phyloP scores from a whole-genome alignment of 2,113 vertebrate species.

The Ictalurus punctatus region DNA sequence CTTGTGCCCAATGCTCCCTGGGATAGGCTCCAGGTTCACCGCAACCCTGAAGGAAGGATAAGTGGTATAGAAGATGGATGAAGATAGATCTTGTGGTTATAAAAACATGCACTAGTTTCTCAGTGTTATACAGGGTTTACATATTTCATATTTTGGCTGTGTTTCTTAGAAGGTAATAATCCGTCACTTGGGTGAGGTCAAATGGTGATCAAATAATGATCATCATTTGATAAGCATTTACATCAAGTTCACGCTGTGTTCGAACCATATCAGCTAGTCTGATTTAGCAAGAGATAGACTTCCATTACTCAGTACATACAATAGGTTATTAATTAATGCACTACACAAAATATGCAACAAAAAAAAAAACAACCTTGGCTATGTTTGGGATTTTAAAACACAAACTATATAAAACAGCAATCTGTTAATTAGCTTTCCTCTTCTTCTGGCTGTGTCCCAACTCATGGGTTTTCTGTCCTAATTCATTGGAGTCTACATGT shows the following conservation, averaged over 20 bases:
- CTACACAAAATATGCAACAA: neutral
- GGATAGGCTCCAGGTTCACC: no score
- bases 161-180: neutral
- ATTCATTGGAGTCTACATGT: neutral
- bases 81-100: neutral
- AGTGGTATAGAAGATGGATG: no score
- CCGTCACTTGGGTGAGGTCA: neutral
- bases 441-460: neutral
- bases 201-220: neutral
- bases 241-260: neutral
- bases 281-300: neutral
- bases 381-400: neutral
- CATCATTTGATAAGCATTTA: neutral
- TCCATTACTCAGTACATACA: neutral
- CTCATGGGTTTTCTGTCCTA: neutral
- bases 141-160: neutral
- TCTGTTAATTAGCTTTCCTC: neutral
- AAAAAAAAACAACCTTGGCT: neutral
- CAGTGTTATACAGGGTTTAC: neutral
- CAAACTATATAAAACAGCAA: neutral
- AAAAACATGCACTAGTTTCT: neutral
- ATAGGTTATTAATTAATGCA: neutral
- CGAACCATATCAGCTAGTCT: neutral
- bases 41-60: no score
- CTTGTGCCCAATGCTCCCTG: no score